Conservation (phyloP, 2,888 invertebrate genomes). For the Ornithoptera alexandrae region DNA sequence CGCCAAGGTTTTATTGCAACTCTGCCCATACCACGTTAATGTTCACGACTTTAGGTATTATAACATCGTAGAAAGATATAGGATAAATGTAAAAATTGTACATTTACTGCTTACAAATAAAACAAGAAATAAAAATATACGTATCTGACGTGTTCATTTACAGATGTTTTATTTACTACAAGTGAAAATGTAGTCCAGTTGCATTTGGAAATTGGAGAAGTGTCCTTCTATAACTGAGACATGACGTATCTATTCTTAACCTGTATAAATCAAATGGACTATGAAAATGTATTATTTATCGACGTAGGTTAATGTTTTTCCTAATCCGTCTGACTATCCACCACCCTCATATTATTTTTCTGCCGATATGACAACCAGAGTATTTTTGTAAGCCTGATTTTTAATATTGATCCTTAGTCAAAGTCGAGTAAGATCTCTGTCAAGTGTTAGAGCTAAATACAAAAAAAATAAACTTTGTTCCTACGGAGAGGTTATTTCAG, state of each 20-base stretch:
- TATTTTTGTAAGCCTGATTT: too few relatives aligned
- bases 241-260: background rate
- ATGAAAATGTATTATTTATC: too few relatives aligned
- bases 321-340: too few relatives aligned
- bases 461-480: too few relatives aligned
- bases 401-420: too few relatives aligned
- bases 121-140: constrained; percentile 13
- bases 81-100: constrained; percentile 15
- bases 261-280: too few relatives aligned
- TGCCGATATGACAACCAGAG: too few relatives aligned
- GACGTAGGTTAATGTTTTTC: too few relatives aligned
- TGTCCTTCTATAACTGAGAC: background rate
- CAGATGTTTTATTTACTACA: background rate
- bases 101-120: constrained; percentile 3
- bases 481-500: too few relatives aligned
- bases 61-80: constrained; percentile 12
- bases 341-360: too few relatives aligned
- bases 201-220: background rate
- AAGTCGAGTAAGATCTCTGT: too few relatives aligned
- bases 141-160: background rate
- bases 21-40: constrained; percentile 43
- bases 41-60: constrained; percentile 50
- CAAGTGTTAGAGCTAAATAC: too few relatives aligned
- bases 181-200: background rate
- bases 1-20: constrained; percentile 57